These are phyloP conservation scores for Scleropages formosus DNA, from an alignment of 2,797 vertebrate genomes.

Conservation along the genomic window DNA sequence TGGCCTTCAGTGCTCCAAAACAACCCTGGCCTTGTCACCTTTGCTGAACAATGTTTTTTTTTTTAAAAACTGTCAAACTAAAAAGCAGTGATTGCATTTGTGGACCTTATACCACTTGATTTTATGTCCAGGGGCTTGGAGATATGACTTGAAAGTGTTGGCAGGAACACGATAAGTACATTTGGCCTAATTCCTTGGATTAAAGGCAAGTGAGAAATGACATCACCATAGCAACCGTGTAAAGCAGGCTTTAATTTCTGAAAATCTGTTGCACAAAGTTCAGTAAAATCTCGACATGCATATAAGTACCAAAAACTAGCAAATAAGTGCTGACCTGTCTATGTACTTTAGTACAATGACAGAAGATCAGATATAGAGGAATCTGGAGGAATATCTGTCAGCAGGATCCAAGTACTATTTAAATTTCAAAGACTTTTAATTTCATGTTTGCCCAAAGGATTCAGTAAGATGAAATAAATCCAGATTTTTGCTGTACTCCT, in stretches of 20 bases:
- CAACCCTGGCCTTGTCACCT: not conserved
- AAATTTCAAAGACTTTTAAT: not conserved
- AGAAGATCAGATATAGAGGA: not conserved
- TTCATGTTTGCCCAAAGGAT: constrained; percentile 10
- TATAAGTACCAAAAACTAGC: not conserved
- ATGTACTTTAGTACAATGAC: not conserved
- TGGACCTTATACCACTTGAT: constrained; percentile 16
- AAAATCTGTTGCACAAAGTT: constrained; percentile 22
- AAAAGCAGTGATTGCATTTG: not conserved
- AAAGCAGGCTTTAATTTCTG: constrained; percentile 19
- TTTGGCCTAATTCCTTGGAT: constrained; percentile 23
- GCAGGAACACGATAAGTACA: constrained; percentile 10
- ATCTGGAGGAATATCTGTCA: not conserved
- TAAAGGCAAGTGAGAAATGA: constrained; percentile 13
- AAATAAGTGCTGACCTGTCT: constrained; percentile 3
- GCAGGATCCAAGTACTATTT: not conserved
- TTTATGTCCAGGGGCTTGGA: not conserved
- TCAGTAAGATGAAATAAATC: not conserved
- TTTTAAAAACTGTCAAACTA: not conserved
- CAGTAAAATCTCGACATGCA: constrained; percentile 7
- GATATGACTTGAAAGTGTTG: constrained; percentile 20
- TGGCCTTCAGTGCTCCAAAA: not conserved
- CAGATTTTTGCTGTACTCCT: not conserved
- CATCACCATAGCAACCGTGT: constrained; percentile 21
- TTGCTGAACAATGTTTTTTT: not conserved